These are phyloP conservation scores for Listrodromus nycthemerus DNA, from an alignment of 2,888 invertebrate species.

Conservation along the genomic window DNA sequence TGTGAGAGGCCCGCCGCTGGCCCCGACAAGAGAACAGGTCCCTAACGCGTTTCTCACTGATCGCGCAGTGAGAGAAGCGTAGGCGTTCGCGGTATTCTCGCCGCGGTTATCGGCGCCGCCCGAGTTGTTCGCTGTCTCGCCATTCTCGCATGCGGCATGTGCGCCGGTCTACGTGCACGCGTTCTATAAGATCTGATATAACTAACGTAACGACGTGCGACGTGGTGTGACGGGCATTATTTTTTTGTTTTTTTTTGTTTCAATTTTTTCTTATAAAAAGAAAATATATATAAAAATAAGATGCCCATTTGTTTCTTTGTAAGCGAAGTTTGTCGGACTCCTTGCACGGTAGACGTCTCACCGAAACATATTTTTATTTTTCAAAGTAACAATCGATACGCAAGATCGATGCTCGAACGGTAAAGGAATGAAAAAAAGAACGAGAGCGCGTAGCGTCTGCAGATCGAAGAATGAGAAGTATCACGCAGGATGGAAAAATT, in stretches of 20 bases:
- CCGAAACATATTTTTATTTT: background rate
- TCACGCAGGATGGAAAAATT: constrained; percentile 62
- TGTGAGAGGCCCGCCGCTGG: constrained; percentile 56
- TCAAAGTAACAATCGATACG: background rate
- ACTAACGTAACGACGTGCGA: constrained; percentile 54
- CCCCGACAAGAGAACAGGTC: constrained; percentile 70
- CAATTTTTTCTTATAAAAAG: background rate
- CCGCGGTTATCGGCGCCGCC: constrained; percentile 47
- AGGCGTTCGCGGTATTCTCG: constrained; percentile 66
- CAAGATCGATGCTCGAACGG: background rate
- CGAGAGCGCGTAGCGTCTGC: background rate
- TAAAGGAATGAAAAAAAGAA: constrained; percentile 26
- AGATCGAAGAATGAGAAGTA: constrained; percentile 56
- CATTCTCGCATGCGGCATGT: constrained; percentile 17
- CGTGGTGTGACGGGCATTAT: constrained; percentile 40
- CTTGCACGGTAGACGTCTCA: background rate
- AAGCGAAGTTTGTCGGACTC: background rate
- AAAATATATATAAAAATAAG: background rate
- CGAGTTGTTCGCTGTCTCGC: constrained; percentile 55
- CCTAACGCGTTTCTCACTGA: constrained; percentile 61
- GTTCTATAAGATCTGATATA: constrained; percentile 59
- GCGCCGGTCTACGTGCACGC: constrained; percentile 46
- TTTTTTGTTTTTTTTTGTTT: background rate
- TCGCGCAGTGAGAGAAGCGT: constrained; percentile 64
- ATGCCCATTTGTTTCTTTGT: background rate